phyloP scores from a whole-genome alignment of 2,113 vertebrate genomes.

The Sceloporus tristichus region DNA sequence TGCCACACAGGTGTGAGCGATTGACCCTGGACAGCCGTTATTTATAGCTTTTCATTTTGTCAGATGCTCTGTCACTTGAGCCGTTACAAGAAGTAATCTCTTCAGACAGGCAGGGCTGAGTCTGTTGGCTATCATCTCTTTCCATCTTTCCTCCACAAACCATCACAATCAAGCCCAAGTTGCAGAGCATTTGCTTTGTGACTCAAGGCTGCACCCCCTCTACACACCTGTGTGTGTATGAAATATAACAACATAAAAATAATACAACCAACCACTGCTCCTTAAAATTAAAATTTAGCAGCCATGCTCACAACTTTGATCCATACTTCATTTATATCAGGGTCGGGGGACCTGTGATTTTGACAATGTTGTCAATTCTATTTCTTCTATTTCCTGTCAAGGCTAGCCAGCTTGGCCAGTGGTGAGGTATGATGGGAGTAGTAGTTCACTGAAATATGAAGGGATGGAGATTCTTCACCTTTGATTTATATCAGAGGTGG shows the following conservation, averaged over 20 bases:
- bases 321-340: neutral
- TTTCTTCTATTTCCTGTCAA: neutral
- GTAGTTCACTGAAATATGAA: neutral
- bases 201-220: fast-evolving
- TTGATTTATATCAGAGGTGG: neutral
- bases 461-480: neutral
- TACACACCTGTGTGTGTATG: too few species aligned
- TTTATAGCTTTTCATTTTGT: neutral
- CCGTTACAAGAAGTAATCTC: neutral
- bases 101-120: neutral
- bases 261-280: too few species aligned
- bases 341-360: neutral
- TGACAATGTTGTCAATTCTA: neutral
- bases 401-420: neutral
- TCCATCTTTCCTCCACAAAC: neutral
- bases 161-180: fast-evolving
- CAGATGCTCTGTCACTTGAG: neutral
- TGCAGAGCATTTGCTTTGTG: neutral
- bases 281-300: neutral
- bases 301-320: neutral
- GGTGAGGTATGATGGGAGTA: neutral
- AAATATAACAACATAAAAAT: too few species aligned
- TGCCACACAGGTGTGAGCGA: neutral
- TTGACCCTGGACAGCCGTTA: neutral
- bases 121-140: neutral